Base-by-base conservation (phyloP, 2,888 invertebrate genomes). In the Cryptocephalus primarius region DNA sequence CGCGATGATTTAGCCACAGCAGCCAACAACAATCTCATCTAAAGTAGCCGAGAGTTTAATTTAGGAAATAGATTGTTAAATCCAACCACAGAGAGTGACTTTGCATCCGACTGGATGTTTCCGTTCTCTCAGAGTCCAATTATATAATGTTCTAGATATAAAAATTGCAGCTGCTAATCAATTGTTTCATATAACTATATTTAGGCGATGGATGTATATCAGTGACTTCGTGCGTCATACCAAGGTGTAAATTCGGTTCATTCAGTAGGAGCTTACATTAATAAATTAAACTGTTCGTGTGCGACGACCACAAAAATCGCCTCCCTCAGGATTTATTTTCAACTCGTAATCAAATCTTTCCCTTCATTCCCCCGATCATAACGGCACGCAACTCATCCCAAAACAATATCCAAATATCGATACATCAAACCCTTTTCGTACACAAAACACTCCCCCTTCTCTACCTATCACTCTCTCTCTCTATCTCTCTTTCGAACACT, bases 21-120 rank as follows among this genome's bases (percentile, higher is more conserved):
- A 56, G 54, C 60, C 60, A 62, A 63, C 56, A 60, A 60, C 59
- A 64, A 63, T 63, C 60, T 59, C 60, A 51, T 60, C 61, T 61
- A 63, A 62, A 63, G 64, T 63, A 62, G 61, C 61, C 61, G 58
- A 64, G 63, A 59, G 58, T 60, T 69, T 69, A 70, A 70, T 70
- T 70, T 70, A 70, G 70, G 70, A 70, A 70, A 69, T 70, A 67
- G 69, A 70, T 71, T 70, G 71, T 71, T 71, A 71, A 71, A 70
- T 71, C 70, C 67, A 66, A 55, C 58, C 56, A 68, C 68, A 67
- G 66, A 67, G 36, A 36, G 36, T 36, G 65, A 69, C 68, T 68
- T 69, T 68, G 69, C 69, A 69, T 70, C 69, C 70, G 69, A 69
- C 68, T 68, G 67, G 65, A 65, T 66, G 68, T 69, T 70, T 70